Evolutionary conservation across 1,140 invertebrate genomes (phyloP), one percentile per base, ranked within the genome.

Genomic region (Ceratitis capitata): DNA sequence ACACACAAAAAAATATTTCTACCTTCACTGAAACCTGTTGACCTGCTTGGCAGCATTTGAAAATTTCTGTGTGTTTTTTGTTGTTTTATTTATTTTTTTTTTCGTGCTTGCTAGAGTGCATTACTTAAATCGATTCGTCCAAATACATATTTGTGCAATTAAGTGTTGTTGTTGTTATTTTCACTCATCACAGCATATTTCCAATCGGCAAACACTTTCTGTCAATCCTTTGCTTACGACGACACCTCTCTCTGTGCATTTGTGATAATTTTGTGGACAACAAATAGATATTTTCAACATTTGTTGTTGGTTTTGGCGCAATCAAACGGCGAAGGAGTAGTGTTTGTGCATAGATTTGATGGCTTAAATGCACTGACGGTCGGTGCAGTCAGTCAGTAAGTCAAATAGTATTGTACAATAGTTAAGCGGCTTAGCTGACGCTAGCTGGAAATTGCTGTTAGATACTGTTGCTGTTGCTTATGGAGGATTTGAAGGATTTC

Each of bases 1-100:
- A 45, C 16, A 10, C 32, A 47, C 32, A 4, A 10, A 42, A 14
- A 56, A 56, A 69, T 42, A 39, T 42, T n/a, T 32, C 19, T 69
- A 19, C 12, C 19, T 69, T 3, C 69, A 26, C 39, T 78, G 12
- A 78, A 78, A 78, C 69, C 69, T 78, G 69, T 78, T 78, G 69
- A 78, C 69, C 69, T 78, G 69, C 69, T 45, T 78, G 5, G 56
- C 6, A 6, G 56, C n/a, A 61, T 61, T 61, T 61, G n/a, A 26
- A 61, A 26, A 19, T 10, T 19, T 19, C 7, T 16, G 16, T 35
- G 69, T 45, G 9, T 74, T 74, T 35, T 42, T 32, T 64, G n/a
- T 12, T 69, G 32, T 45, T 45, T 78, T 29, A n/a, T n/a, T 64
- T 29, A 10, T 16, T 64, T 78, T 69, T 35, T 32, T 12, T 58